These are phyloP conservation scores for Cancer borealis DNA, from an alignment of 2,888 invertebrate genomes.

Conservation along the genomic window DNA sequence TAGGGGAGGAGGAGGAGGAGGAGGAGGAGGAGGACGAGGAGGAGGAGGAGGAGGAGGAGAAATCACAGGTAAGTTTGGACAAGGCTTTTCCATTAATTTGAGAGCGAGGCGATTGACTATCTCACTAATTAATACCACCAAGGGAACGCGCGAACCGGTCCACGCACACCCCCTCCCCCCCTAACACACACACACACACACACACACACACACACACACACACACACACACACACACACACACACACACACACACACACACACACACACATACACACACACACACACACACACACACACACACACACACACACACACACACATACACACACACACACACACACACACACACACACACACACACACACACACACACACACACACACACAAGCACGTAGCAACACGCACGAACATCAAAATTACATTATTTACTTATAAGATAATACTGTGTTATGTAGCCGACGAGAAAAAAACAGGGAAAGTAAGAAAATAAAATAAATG, in stretches of 20 bases:
- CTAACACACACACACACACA: constrained; percentile 21
- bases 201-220: constrained; percentile 48
- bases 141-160: constrained; percentile 3
- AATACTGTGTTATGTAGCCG: too few species aligned
- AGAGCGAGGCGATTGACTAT: not conserved
- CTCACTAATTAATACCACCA: not conserved
- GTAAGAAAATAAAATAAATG: not conserved
- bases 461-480: not conserved
- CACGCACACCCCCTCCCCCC: not conserved
- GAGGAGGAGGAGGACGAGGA: not conserved
- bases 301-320: constrained; percentile 39
- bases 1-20: not conserved
- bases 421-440: too few species aligned
- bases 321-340: not conserved
- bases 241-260: not conserved
- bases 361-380: constrained; percentile 52
- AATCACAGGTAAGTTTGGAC: not conserved
- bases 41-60: not conserved
- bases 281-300: constrained; percentile 37
- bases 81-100: constrained; percentile 25
- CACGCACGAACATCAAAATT: too few species aligned
- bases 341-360: constrained; percentile 37
- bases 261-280: not conserved
- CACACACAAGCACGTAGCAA: constrained; percentile 30
- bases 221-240: not conserved